Base-by-base conservation (phyloP, 2,797 vertebrate genomes). In the Fistularia commersonii region DNA sequence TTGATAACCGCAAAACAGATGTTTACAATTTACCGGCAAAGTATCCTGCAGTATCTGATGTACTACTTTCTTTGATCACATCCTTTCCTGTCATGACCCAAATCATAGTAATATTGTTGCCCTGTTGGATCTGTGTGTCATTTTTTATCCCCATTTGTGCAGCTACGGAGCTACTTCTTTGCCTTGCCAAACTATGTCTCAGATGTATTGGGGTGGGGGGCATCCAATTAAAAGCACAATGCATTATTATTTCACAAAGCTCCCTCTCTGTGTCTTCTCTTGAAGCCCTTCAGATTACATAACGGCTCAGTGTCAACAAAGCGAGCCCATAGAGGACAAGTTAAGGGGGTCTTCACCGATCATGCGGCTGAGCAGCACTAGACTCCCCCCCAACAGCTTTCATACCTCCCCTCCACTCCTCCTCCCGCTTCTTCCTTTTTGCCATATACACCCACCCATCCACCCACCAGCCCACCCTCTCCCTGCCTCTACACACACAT, bases 201-300 rank as follows among this genome's bases (percentile, higher is more conserved):
- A 76, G 72, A 82, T 64, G 51, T 76, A 69, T 10, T 31, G 13
- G 36, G 61, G 41, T 14, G 23, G 42, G 42, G 41, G 45, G 11
- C 37, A 86, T 87, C 84, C 81, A 87, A 88, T 89, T 87, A 87
- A 89, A 87, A 82, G 54, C 81, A 79, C 70, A 84, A 84, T 80
- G 66, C 64, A 66, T 87, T 81, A 85, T 84, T 77, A 81, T 86
- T 85, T 78, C 71, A 51, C 66, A 60, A 54, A 8, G 11, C 32
- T 47, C 42, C 48, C 65, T 44, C 49, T 41, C 54, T 31, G 41
- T 23, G 34, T 47, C 8, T 31, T 69, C 66, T 73, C 65, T 69
- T 6, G 5, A 67, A 80, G 53, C 75, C 66, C 57, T 77, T 82
- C 69, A 71, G 69, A 82, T 89, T 86, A 87, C 84, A 69, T 84